Conservation (phyloP, 2,797 vertebrate species). For the Hyperoplus immaculatus region DNA sequence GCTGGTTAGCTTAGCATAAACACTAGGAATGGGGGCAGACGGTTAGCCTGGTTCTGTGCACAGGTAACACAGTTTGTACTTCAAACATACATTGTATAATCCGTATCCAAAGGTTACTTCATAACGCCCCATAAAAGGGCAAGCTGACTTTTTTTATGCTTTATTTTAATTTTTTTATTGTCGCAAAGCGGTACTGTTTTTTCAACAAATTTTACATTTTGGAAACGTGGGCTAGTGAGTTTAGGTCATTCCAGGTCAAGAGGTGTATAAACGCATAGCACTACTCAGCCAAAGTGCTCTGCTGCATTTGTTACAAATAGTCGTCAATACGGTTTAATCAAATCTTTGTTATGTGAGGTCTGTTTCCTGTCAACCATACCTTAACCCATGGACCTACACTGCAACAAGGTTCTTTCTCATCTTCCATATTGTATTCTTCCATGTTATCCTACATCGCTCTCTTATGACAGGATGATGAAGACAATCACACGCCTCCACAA, state of each 20-base stretch:
- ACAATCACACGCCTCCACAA: constrained; percentile 96
- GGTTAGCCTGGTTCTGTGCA: not conserved
- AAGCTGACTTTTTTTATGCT: not conserved
- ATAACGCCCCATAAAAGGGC: not conserved
- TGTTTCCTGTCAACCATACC: not conserved
- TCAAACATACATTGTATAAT: too few relatives aligned
- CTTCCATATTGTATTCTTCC: too few relatives aligned
- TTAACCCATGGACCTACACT: not conserved
- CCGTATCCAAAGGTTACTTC: too few relatives aligned
- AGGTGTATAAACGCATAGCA: constrained; percentile 12
- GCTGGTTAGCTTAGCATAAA: not conserved
- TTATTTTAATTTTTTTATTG: not conserved
- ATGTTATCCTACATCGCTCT: not conserved
- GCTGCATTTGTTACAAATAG: not conserved
- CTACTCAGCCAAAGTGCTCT: not conserved
- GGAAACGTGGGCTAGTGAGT: not conserved
- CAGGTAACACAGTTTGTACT: not conserved
- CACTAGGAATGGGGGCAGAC: not conserved
- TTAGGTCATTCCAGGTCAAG: not conserved
- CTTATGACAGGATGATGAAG: constrained; percentile 97
- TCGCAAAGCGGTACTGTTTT: not conserved
- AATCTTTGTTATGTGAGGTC: not conserved
- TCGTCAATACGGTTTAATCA: not conserved
- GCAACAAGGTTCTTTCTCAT: not conserved
- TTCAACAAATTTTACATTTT: not conserved